phyloP scores from a whole-genome alignment of 1,140 invertebrate species.

The Copidosoma floridanum region DNA sequence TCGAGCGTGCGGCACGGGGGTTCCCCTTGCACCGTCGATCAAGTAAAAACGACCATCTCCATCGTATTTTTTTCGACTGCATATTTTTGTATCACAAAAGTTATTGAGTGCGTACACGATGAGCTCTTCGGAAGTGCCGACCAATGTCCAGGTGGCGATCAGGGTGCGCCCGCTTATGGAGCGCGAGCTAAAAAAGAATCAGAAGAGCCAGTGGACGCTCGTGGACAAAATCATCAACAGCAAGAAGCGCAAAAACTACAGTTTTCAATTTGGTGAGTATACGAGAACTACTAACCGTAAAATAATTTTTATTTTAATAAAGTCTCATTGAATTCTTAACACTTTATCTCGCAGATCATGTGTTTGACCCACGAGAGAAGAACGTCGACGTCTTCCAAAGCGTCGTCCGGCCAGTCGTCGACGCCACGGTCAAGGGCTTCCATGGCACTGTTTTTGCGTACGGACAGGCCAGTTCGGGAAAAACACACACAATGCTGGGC shows the following conservation, averaged over 20 bases:
- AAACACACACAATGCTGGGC: slow-evolving; percentile 74
- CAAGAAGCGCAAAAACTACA: slow-evolving; percentile 46
- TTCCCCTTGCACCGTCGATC: too few relatives aligned
- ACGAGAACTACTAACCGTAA: not conserved
- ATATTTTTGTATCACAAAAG: too few relatives aligned
- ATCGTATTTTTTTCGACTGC: too few relatives aligned
- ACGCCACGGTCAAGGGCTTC: slow-evolving; percentile 72
- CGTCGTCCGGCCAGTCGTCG: slow-evolving; percentile 69
- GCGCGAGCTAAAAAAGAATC: too few relatives aligned
- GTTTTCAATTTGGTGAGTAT: slow-evolving; percentile 56
- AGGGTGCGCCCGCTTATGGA: slow-evolving; percentile 69
- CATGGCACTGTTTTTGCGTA: slow-evolving; percentile 91
- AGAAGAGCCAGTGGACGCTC: not conserved
- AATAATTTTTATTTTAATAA: not conserved
- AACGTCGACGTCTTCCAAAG: slow-evolving; percentile 67
- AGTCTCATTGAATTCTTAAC: too few relatives aligned
- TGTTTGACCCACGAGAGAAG: slow-evolving; percentile 63
- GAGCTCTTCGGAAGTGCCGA: too few relatives aligned
- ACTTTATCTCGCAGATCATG: slow-evolving; percentile 67
- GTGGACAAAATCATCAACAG: slow-evolving; percentile 13
- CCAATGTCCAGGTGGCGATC: slow-evolving; percentile 72
- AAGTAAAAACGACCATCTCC: too few relatives aligned
- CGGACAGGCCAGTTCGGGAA: slow-evolving; percentile 82
- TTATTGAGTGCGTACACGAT: too few relatives aligned
- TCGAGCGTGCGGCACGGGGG: too few relatives aligned